Evolutionary conservation across 2,888 invertebrate species (phyloP).

Genomic region (Prenolepis imparis): DNA sequence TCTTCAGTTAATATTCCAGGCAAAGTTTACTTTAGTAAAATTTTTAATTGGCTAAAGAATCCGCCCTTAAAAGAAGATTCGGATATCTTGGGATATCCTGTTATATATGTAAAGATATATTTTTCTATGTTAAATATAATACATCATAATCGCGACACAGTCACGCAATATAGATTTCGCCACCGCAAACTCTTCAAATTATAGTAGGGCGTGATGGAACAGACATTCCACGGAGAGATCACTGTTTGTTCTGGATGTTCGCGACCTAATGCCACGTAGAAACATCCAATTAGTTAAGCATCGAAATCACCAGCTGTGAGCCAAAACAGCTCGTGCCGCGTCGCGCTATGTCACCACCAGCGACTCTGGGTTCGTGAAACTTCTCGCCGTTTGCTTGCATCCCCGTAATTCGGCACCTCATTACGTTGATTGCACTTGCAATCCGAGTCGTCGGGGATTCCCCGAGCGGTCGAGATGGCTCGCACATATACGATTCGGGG

Average conservation of each 20-base stretch:
- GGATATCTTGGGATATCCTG: not conserved
- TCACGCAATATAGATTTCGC: not conserved
- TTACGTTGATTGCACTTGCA: slow-evolving; percentile 64
- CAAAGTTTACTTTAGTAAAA: too few relatives aligned
- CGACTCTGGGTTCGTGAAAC: not conserved
- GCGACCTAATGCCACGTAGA: not conserved
- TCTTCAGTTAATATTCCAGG: too few relatives aligned
- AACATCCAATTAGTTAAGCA: slow-evolving; percentile 24
- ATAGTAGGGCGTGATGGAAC: not conserved
- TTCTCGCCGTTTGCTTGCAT: slow-evolving; percentile 24
- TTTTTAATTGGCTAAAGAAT: not conserved
- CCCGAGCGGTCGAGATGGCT: not conserved
- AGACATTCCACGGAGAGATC: slow-evolving; percentile 10
- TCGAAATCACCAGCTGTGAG: not conserved
- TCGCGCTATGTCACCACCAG: not conserved
- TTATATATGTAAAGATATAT: not conserved
- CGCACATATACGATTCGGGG: slow-evolving; percentile 41
- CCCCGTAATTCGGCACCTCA: slow-evolving; percentile 45
- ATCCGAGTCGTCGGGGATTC: slow-evolving; percentile 57
- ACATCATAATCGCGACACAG: not conserved
- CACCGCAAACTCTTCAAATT: slow-evolving; percentile 16
- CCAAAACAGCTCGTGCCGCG: not conserved
- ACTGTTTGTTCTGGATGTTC: not conserved
- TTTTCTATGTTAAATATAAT: not conserved
- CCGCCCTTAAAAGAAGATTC: not conserved